Conservation (phyloP, 2,888 invertebrate genomes). For the Keiferia lycopersicella region DNA sequence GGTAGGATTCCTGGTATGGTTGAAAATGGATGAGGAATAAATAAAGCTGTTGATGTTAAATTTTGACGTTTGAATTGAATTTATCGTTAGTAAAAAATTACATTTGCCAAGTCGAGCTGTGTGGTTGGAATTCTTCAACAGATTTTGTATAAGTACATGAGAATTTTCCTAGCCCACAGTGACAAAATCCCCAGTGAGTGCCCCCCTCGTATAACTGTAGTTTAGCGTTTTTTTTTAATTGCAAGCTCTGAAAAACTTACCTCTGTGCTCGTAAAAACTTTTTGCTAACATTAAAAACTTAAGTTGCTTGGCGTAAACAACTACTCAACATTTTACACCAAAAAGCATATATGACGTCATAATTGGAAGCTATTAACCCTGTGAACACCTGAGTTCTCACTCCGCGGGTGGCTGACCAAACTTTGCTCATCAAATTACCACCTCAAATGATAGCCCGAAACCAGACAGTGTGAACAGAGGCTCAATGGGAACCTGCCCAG, state of each 20-base stretch:
- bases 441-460: slow-evolving; percentile 12
- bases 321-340: too few species aligned
- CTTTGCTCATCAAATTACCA: slow-evolving; percentile 24
- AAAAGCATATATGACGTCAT: too few species aligned
- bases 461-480: slow-evolving; percentile 12
- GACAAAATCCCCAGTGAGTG: too few species aligned
- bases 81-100: slow-evolving; percentile 2
- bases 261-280: too few species aligned
- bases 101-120: background rate
- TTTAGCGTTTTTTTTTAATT: too few species aligned
- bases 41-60: slow-evolving; percentile 9
- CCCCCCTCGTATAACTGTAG: too few species aligned
- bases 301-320: too few species aligned
- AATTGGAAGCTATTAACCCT: background rate
- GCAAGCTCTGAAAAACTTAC: too few species aligned
- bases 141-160: too few species aligned
- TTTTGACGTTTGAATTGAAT: slow-evolving; percentile 14
- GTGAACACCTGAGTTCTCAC: slow-evolving; percentile 23
- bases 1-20: slow-evolving; percentile 13
- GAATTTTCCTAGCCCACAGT: too few species aligned
- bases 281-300: too few species aligned
- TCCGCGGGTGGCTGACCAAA: slow-evolving; percentile 29
- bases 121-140: slow-evolving; percentile 1
- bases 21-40: slow-evolving; percentile 16
- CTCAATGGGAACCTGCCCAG: slow-evolving; percentile 1